Evolutionary conservation across 2,888 invertebrate species (phyloP).

Genomic region (Cataglyphis cursor): DNA sequence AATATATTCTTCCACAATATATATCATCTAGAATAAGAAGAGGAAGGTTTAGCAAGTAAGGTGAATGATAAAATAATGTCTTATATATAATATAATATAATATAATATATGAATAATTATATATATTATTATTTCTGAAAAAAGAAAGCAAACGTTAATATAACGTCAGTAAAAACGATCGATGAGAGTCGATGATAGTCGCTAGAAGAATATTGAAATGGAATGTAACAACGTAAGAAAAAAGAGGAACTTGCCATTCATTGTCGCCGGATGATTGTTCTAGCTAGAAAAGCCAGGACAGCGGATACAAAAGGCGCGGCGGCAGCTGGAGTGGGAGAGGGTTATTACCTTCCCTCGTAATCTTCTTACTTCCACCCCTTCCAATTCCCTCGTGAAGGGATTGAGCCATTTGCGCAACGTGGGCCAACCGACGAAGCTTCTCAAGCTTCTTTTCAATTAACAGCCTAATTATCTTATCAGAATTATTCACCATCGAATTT

Average conservation of each 20-base stretch:
- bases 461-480: slow-evolving; percentile 61
- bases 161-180: background rate
- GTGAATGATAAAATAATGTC: background rate
- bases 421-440: slow-evolving; percentile 60
- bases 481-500: slow-evolving; percentile 57
- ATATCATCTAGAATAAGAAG: slow-evolving; percentile 39
- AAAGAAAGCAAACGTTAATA: slow-evolving; percentile 1
- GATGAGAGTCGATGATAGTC: slow-evolving; percentile 12
- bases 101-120: slow-evolving; percentile 11
- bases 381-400: slow-evolving; percentile 62
- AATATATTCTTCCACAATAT: slow-evolving; percentile 70
- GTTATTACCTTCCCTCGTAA: slow-evolving; percentile 68
- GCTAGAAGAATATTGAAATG: slow-evolving; percentile 20
- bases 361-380: slow-evolving; percentile 58
- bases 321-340: slow-evolving; percentile 63
- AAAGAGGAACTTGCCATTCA: slow-evolving; percentile 56
- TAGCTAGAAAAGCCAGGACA: slow-evolving; percentile 61
- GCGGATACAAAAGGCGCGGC: slow-evolving; percentile 64
- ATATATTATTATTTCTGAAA: background rate
- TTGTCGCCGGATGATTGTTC: slow-evolving; percentile 71
- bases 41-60: slow-evolving; percentile 21
- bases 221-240: slow-evolving; percentile 9
- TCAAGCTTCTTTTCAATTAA: slow-evolving; percentile 66
- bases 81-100: background rate
- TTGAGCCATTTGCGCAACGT: slow-evolving; percentile 66